These are phyloP conservation scores for Sylvia borin DNA, from an alignment of 2,797 vertebrate genomes.

Conservation along the genomic window DNA sequence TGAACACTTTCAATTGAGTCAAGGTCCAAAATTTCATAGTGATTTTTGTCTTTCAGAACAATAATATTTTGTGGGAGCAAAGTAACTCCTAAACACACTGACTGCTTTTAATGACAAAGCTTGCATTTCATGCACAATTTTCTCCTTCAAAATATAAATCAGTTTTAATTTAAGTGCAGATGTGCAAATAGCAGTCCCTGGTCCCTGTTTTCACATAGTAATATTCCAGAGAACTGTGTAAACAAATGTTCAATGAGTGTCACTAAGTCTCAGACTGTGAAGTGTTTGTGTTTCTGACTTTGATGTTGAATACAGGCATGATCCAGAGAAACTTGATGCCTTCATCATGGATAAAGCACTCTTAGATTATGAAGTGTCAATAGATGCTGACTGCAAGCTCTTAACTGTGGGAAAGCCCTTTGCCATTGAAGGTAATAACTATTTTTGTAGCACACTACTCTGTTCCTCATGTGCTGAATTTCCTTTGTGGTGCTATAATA, in stretches of 20 bases:
- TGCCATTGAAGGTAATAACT: slow-evolving; percentile 92
- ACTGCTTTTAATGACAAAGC: not conserved
- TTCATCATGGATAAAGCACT: slow-evolving; percentile 99
- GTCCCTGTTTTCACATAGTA: not conserved
- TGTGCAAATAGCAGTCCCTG: not conserved
- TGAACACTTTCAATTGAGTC: not conserved
- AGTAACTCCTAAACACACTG: not conserved
- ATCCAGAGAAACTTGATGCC: slow-evolving; percentile 95
- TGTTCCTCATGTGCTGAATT: not conserved
- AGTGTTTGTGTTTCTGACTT: slow-evolving; percentile 53
- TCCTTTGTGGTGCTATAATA: not conserved
- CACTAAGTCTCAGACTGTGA: not conserved
- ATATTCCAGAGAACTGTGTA: not conserved
- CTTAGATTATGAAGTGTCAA: slow-evolving; percentile 97
- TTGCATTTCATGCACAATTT: not conserved
- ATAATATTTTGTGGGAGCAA: not conserved
- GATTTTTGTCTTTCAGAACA: not conserved
- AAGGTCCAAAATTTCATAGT: not conserved
- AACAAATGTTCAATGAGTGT: not conserved
- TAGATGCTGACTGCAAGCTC: slow-evolving; percentile 97
- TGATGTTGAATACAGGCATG: slow-evolving; percentile 80
- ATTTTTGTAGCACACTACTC: not conserved
- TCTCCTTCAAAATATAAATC: not conserved
- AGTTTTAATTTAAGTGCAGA: not conserved
- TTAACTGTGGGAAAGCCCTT: slow-evolving; percentile 97